phyloP scores from a whole-genome alignment of 92 coral and sea anemone genomes.

The Porites cylindrica region DNA sequence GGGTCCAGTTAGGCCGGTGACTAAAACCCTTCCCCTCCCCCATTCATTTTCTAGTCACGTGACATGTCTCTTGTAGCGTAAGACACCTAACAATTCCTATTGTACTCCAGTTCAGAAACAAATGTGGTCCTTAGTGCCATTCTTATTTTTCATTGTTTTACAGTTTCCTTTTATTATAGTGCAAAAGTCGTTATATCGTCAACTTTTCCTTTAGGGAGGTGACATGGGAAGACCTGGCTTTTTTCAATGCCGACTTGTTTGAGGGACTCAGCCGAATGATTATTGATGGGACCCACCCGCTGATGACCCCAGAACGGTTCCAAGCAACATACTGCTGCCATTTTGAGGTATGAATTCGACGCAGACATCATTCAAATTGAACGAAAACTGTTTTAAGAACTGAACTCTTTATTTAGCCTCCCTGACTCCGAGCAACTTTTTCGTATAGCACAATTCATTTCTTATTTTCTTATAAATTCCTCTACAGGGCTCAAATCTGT shows the following conservation, averaged over 20 bases:
- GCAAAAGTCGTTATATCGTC: too few relatives aligned
- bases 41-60: neutral
- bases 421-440: neutral
- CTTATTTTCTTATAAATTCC: too few relatives aligned
- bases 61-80: neutral
- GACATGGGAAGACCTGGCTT: slow-evolving; percentile 91
- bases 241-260: slow-evolving; percentile 92
- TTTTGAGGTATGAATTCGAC: slow-evolving; percentile 71
- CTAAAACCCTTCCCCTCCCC: too few relatives aligned
- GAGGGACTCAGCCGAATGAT: slow-evolving; percentile 97
- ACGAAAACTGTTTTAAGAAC: neutral
- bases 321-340: slow-evolving; percentile 95
- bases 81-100: too few relatives aligned
- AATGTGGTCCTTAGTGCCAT: too few relatives aligned
- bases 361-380: neutral
- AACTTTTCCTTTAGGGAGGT: slow-evolving; percentile 68
- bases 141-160: too few relatives aligned
- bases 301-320: slow-evolving; percentile 87
- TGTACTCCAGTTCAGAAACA: too few relatives aligned
- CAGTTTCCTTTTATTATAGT: too few relatives aligned
- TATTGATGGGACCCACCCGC: slow-evolving; percentile 80
- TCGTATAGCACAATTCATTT: too few relatives aligned
- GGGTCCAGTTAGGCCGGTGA: too few relatives aligned
- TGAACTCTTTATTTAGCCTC: neutral
- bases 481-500: too few relatives aligned